phyloP scores from a whole-genome alignment of 2,113 vertebrate genomes.

The human (Homo sapiens) region DNA sequence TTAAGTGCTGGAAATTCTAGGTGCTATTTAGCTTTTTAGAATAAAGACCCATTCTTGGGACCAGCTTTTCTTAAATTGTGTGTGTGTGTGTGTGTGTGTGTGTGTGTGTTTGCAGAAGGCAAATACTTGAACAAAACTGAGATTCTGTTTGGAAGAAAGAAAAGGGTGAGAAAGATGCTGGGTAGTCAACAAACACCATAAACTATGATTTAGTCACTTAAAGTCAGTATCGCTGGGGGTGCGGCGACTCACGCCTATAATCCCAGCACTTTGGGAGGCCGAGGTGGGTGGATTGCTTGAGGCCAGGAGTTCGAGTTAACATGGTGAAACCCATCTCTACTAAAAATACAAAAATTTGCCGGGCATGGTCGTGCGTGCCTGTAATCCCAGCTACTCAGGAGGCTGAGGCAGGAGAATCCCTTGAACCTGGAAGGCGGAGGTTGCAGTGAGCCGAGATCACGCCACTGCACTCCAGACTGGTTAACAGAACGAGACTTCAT shows the following conservation, averaged over 20 bases:
- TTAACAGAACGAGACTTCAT: no score
- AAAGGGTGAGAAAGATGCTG: not conserved
- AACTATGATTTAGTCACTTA: not conserved
- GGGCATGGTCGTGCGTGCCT: no score
- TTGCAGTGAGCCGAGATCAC: no score
- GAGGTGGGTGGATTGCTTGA: no score
- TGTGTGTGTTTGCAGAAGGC: not conserved
- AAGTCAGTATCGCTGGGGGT: not conserved
- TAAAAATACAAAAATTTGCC: no score
- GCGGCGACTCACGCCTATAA: no score
- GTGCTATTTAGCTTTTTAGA: not conserved
- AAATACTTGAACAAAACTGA: not conserved
- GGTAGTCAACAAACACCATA: not conserved
- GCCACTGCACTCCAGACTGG: no score
- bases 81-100: not conserved
- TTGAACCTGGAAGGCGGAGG: rapidly evolving
- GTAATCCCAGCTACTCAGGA: no score
- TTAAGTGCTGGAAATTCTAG: not conserved
- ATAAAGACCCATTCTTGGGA: not conserved
- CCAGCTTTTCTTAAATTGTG: not conserved
- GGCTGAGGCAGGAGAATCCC: no score
- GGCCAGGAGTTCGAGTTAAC: no score
- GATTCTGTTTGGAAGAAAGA: not conserved
- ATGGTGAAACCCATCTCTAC: no score
- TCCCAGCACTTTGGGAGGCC: no score